Percentiles rank a stretch among this genome's conserved stretches.
Conservation (phyloP, 2,797 vertebrate species). For the Acomys russatus region DNA sequence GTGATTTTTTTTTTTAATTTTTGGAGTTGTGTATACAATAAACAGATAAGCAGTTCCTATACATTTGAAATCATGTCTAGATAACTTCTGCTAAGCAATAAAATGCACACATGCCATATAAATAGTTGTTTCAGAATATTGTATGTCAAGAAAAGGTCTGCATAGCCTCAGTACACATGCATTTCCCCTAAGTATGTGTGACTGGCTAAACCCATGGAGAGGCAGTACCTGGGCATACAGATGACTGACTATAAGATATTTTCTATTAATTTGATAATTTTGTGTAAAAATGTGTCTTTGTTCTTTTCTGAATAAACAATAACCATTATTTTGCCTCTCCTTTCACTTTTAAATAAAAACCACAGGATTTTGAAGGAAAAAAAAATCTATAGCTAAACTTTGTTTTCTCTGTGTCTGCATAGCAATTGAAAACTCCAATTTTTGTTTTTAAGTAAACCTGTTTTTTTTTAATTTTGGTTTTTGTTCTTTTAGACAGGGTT, state of each 20-base stretch:
- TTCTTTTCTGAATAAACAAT: neutral
- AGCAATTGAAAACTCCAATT: neutral
- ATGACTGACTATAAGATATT: neutral
- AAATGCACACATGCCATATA: neutral
- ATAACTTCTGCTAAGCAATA: neutral
- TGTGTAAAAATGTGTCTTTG: neutral
- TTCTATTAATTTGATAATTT: slow-evolving; percentile 39
- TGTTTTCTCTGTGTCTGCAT: neutral
- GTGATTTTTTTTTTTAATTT: too few relatives aligned
- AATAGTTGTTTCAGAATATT: neutral
- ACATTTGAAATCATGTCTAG: neutral
- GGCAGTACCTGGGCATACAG: neutral
- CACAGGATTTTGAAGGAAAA: slow-evolving; percentile 43
- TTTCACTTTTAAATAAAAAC: slow-evolving; percentile 52
- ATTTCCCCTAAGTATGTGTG: neutral
- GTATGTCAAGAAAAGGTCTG: neutral
- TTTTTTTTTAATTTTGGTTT: neutral
- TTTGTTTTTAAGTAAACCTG: slow-evolving; percentile 44
- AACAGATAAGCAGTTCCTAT: too few relatives aligned
- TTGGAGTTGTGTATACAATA: too few relatives aligned
- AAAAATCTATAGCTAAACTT: neutral
- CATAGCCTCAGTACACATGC: neutral
- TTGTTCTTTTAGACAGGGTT: too few relatives aligned
- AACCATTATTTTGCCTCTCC: neutral
- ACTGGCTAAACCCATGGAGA: neutral